phyloP scores from a whole-genome alignment of 2,113 vertebrate species.

The Ptyas mucosa region DNA sequence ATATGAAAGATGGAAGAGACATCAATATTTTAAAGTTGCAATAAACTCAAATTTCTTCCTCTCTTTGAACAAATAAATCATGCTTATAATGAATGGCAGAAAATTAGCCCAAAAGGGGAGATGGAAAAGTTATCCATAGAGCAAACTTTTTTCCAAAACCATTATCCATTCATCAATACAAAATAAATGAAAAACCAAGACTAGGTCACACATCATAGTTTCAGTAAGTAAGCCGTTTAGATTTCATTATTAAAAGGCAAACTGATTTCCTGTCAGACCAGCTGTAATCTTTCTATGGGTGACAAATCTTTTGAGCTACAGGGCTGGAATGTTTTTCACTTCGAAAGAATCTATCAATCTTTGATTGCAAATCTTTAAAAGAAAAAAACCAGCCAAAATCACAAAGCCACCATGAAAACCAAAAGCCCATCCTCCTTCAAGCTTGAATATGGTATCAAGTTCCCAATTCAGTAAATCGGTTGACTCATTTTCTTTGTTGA shows the following conservation, averaged over 20 bases:
- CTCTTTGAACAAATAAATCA: not conserved
- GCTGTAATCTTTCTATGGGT: not conserved
- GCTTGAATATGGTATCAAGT: not conserved
- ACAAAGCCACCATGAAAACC: not conserved
- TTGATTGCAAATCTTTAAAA: not conserved
- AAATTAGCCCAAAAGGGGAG: not conserved
- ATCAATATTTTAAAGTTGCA: not conserved
- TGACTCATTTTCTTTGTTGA: not conserved
- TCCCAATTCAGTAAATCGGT: not conserved
- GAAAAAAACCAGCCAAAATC: not conserved
- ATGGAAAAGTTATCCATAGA: not conserved
- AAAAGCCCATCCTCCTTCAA: not conserved
- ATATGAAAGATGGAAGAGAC: not conserved
- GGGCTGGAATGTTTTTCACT: not conserved
- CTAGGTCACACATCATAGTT: not conserved
- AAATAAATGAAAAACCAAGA: not conserved
- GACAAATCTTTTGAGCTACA: not conserved
- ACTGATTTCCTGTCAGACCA: not conserved
- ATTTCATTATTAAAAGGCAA: not conserved
- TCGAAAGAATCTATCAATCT: not conserved
- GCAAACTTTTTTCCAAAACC: not conserved
- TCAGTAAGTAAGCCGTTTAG: not conserved
- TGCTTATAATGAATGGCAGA: not conserved
- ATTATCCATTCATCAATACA: too few species aligned
- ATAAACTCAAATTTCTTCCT: not conserved